These are phyloP conservation scores for Odontocerum albicorne DNA, from an alignment of 2,888 invertebrate species.

Conservation along the genomic window DNA sequence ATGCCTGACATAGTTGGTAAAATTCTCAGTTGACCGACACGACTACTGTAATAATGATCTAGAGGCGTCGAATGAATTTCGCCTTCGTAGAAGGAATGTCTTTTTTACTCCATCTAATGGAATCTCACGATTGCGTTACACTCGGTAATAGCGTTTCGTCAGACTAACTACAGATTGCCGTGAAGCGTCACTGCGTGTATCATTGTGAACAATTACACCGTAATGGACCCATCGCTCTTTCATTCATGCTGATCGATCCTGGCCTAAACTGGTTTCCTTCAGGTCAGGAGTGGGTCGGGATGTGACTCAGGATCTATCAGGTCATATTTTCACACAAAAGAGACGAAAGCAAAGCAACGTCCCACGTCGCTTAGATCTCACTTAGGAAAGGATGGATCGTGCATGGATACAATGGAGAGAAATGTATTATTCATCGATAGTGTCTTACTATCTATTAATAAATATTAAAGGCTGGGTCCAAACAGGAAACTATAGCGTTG, in stretches of 20 bases:
- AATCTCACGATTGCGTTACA: constrained; percentile 4
- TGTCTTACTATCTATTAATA: constrained; percentile 11
- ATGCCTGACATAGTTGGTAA: neutral
- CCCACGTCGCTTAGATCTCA: neutral
- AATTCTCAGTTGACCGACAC: neutral
- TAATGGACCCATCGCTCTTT: neutral
- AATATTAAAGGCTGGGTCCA: constrained; percentile 4
- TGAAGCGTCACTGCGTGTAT: neutral
- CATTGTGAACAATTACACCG: constrained; percentile 7
- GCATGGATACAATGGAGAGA: constrained; percentile 1
- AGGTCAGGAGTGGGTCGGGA: neutral
- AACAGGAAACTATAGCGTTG: neutral
- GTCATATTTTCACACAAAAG: constrained; percentile 20
- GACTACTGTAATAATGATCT: neutral
- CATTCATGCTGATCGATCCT: constrained; percentile 17
- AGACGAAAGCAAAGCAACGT: constrained; percentile 21
- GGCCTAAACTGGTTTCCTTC: constrained; percentile 18
- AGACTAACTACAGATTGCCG: neutral
- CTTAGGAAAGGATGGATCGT: neutral
- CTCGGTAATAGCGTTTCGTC: neutral
- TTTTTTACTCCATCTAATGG: constrained; percentile 9
- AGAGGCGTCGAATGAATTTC: constrained; percentile 5
- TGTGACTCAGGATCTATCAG: constrained; percentile 17
- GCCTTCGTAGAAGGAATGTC: constrained; percentile 6
- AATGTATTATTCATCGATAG: constrained; percentile 21